Percentiles rank a stretch among this genome's conserved stretches.
These are phyloP conservation scores for Meriones psammophilus DNA, from an alignment of 2,797 vertebrate species.

Conservation along the genomic window DNA sequence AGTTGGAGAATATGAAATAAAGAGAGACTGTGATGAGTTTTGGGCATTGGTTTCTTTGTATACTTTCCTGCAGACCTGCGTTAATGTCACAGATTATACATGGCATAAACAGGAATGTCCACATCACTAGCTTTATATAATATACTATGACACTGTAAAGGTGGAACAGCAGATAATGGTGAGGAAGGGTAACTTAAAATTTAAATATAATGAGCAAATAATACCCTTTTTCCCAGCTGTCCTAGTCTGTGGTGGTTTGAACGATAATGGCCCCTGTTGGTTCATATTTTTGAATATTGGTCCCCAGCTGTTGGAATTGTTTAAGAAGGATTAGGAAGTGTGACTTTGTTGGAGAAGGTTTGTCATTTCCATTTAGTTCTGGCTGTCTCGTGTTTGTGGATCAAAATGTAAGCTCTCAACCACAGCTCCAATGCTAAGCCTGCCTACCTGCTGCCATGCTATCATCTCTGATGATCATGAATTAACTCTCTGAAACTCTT, in stretches of 20 bases:
- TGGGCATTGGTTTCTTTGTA: neutral
- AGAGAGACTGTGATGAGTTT: neutral
- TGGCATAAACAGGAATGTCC: neutral
- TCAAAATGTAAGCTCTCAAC: neutral
- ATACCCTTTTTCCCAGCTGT: neutral
- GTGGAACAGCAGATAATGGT: neutral
- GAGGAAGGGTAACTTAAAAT: neutral
- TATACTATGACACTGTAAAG: neutral
- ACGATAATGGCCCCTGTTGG: neutral
- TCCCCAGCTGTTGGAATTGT: neutral
- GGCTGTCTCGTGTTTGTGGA: neutral
- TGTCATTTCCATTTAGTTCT: neutral
- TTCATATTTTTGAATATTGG: neutral
- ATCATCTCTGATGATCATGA: no score
- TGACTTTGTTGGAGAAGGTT: neutral
- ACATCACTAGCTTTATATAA: neutral
- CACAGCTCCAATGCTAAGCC: no score
- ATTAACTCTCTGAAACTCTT: neutral
- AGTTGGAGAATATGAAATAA: conserved; percentile 38
- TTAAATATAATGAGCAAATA: neutral
- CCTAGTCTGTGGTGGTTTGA: neutral
- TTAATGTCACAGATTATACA: neutral
- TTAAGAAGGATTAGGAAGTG: neutral
- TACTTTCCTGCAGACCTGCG: neutral
- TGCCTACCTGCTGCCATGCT: neutral